phyloP scores from a whole-genome alignment of 2,797 vertebrate species.

The Arrhamphus sclerolepis region DNA sequence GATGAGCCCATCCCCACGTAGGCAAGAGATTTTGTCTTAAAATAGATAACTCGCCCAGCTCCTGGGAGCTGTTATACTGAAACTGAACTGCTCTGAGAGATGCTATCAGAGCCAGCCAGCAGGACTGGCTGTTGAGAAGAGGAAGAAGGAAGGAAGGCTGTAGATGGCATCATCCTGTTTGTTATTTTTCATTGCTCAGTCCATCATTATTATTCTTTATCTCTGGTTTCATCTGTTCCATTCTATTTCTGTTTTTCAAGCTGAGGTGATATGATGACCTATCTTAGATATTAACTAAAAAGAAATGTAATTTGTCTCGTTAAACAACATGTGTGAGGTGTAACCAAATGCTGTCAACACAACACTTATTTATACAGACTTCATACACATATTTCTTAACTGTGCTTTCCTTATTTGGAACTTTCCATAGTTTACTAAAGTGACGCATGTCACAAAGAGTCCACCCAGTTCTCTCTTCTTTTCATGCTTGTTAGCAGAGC shows the following conservation, averaged over 20 bases:
- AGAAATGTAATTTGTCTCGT: conserved; percentile 32
- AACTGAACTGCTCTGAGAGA: conserved; percentile 45
- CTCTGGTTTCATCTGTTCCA: conserved; percentile 39
- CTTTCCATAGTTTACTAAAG: no score
- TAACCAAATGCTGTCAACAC: conserved; percentile 11
- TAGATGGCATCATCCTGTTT: conserved; percentile 64
- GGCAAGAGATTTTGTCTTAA: conserved; percentile 50
- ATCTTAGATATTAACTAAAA: conserved; percentile 33
- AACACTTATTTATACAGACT: conserved; percentile 23
- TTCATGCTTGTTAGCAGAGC: conserved; percentile 64
- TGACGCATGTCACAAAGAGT: conserved; percentile 50
- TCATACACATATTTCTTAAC: no score
- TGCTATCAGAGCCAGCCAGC: conserved; percentile 53
- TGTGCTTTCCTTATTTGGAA: no score
- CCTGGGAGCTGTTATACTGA: conserved; percentile 48
- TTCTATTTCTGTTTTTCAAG: conserved; percentile 32
- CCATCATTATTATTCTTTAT: conserved; percentile 36
- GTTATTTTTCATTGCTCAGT: conserved; percentile 50
- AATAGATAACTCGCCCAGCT: conserved; percentile 41
- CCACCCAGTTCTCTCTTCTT: conserved; percentile 25
- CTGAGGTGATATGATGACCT: conserved; percentile 23
- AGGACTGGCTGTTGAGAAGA: conserved; percentile 38
- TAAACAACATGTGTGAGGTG: conserved; percentile 19
- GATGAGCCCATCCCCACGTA: conserved; percentile 61
- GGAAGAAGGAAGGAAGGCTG: conserved; percentile 57